Conservation (phyloP, 2,113 vertebrate genomes). For the Cnemophilus loriae region DNA sequence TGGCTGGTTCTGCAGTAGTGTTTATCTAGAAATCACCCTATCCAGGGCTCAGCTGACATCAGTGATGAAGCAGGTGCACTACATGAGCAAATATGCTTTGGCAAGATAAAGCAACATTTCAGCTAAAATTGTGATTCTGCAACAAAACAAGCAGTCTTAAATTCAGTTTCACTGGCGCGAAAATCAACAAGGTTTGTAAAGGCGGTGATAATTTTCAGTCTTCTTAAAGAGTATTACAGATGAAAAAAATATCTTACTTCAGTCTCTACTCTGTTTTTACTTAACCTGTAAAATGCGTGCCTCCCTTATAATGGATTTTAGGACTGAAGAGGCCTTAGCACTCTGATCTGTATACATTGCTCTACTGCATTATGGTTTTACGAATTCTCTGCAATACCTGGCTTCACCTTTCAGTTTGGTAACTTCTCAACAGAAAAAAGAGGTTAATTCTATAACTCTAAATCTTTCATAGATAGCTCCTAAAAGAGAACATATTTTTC, state of each 20-base stretch:
- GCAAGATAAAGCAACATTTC: slow-evolving; percentile 20
- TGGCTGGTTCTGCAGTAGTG: neutral
- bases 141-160: slow-evolving; percentile 38
- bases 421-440: neutral
- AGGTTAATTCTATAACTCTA: neutral
- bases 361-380: neutral
- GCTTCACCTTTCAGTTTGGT: neutral
- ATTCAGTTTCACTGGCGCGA: neutral
- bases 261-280: neutral
- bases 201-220: neutral
- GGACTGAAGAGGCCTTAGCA: neutral
- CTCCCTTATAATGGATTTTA: neutral
- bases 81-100: slow-evolving; percentile 5
- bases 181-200: slow-evolving; percentile 40
- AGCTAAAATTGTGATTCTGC: slow-evolving; percentile 34
- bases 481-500: neutral
- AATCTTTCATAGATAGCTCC: neutral
- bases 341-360: neutral
- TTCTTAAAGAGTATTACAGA: slow-evolving; percentile 2
- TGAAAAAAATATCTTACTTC: neutral
- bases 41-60: neutral
- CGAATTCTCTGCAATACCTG: neutral
- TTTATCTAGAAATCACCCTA: neutral
- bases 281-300: neutral
- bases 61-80: neutral